A percentile compares a stretch with the other conserved stretches of the same genome.
Conservation (phyloP, 2,797 vertebrate species). For the Cetoscarus ocellatus region DNA sequence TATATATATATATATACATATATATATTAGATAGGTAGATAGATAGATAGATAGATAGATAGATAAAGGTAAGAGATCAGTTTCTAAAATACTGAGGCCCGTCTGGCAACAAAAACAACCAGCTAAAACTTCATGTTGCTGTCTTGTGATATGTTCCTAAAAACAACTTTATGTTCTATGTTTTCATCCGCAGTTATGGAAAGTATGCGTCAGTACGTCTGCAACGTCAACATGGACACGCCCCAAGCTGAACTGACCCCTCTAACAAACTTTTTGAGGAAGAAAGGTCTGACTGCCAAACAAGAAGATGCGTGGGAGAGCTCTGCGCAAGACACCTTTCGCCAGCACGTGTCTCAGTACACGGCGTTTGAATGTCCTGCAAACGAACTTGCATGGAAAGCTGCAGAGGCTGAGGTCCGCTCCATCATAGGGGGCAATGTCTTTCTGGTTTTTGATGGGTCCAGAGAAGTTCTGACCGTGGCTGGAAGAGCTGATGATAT, state of each 20-base stretch:
- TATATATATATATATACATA: too few species aligned
- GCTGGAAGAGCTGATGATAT: constrained; percentile 81
- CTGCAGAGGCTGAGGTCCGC: constrained; percentile 67
- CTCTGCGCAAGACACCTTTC: constrained; percentile 66
- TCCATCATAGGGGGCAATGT: constrained; percentile 59
- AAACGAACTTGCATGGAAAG: constrained; percentile 75
- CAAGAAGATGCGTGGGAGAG: constrained; percentile 81
- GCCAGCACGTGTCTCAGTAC: constrained; percentile 76
- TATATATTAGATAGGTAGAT: too few species aligned
- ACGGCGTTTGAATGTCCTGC: constrained; percentile 48
- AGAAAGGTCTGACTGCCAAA: constrained; percentile 62
- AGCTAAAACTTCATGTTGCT: too few species aligned
- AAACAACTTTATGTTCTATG: too few species aligned
- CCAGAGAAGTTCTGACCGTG: constrained; percentile 68
- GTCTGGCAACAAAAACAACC: too few species aligned
- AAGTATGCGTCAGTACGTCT: constrained; percentile 80
- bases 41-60: too few species aligned
- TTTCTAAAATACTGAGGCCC: too few species aligned
- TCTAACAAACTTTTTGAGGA: constrained; percentile 73
- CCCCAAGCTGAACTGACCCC: constrained; percentile 79
- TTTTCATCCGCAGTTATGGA: constrained; percentile 76
- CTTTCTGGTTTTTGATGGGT: constrained; percentile 57
- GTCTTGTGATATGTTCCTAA: too few species aligned
- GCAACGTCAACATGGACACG: constrained; percentile 75
- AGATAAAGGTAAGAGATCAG: too few species aligned